Percentiles rank a stretch among this genome's conserved stretches.
phyloP scores from a whole-genome alignment of 2,888 invertebrate genomes.

The Pristionchus fissidentatus region DNA sequence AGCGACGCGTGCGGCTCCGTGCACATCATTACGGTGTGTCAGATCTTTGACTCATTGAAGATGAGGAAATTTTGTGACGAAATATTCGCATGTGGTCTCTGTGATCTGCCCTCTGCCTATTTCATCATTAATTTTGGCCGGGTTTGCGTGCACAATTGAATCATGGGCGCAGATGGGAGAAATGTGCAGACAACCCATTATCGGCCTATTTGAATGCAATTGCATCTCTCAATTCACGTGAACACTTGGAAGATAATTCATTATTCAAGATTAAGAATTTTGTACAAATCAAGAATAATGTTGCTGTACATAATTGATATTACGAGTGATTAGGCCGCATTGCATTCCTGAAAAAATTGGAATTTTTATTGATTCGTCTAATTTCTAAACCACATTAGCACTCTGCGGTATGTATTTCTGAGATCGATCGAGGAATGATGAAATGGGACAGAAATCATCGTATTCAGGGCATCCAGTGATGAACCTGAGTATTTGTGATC shows the following conservation, averaged over 20 bases:
- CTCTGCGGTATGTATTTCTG: conserved; percentile 19
- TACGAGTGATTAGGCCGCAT: neutral
- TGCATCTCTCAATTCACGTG: too few relatives aligned
- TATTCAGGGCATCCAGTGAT: conserved; percentile 38
- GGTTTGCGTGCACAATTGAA: too few relatives aligned
- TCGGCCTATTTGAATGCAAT: too few relatives aligned
- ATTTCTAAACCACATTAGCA: neutral
- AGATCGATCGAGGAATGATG: conserved; percentile 1
- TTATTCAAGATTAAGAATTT: too few relatives aligned
- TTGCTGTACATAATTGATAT: too few relatives aligned
- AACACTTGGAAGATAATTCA: too few relatives aligned
- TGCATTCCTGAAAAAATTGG: conserved; percentile 26
- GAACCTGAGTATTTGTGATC: neutral
- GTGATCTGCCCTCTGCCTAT: neutral
- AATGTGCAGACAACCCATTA: too few relatives aligned
- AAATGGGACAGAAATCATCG: conserved; percentile 31
- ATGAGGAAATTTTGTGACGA: conserved; percentile 35
- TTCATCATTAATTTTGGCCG: conserved; percentile 27
- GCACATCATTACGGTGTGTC: conserved; percentile 12
- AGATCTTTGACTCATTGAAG: neutral
- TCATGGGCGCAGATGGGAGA: too few relatives aligned
- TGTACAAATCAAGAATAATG: too few relatives aligned
- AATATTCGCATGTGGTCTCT: neutral
- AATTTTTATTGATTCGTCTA: neutral
- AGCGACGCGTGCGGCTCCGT: neutral